Base-by-base conservation (phyloP, 2,888 invertebrate genomes). In the Hydriomena furcata region DNA sequence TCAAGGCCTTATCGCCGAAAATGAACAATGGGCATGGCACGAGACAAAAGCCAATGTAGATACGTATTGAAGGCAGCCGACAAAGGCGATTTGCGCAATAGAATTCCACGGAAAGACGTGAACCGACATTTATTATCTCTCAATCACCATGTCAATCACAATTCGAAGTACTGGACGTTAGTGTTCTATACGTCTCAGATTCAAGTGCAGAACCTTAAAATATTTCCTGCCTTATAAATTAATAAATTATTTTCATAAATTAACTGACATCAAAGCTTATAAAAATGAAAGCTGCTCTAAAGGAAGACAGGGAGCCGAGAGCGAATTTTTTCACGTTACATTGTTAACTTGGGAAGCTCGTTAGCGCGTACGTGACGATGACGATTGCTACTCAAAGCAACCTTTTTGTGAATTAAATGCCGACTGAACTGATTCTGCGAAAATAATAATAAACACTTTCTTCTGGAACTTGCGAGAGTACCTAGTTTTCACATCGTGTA, bases 11-110 rank as follows among this genome's bases (percentile, higher is more conserved):
- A 60, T 62, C 65, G 68, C 74, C 82, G 64, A 79, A 83, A 86
- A 78, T 77, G 83, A 89, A 90, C 89, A 89, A 90, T 90, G 84
- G 82, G 59, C 67, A 66, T 79, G 79, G 83, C 84, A 82, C 83
- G 84, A 88, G 83, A 89, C 88, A 88, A 88, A 86, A 85, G 84
- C 71, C 73, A 64, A 67, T 71, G 75, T 73, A 74, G 76, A 71
- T 82, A 68, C 66, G 65, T 70, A 87, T 83, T 82, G 84, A 85
- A 81, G 82, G 71, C 74, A 65, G 74, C 87, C 87, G 84, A 88
- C 89, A 84, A 86, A 86, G 55, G 88, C 85, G 79, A 83, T 84
- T 88, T 87, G 86, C 87, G 86, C 88, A 89, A 90, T 88, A 79
- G 79, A 80, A 87, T 89, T 90, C 89, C 86, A 71, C 67, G 82